Evolutionary conservation across 2,888 invertebrate genomes (phyloP).

Genomic region (Malthinus flaveolus): DNA sequence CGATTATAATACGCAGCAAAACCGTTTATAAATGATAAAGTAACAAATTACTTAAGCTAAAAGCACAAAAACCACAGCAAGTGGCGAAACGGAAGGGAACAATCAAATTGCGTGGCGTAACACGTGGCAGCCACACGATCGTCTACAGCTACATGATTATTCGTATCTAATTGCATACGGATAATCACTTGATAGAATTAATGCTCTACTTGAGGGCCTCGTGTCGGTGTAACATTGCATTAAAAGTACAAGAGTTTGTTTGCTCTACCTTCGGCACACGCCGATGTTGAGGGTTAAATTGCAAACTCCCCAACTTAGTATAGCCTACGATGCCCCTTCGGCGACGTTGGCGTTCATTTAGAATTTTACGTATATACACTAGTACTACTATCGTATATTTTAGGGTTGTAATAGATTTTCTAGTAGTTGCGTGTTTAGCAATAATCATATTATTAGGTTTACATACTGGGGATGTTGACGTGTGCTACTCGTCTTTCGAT

Average conservation of each 20-base stretch:
- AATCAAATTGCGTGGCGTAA: constrained; percentile 21
- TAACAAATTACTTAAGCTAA: constrained; percentile 21
- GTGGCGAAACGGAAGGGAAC: constrained; percentile 23
- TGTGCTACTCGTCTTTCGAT: constrained; percentile 15
- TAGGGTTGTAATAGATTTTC: constrained; percentile 1
- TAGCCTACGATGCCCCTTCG: constrained; percentile 12
- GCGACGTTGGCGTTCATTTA: constrained; percentile 5
- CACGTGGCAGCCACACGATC: constrained; percentile 42
- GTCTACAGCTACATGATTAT: constrained; percentile 40
- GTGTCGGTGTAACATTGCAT: constrained; percentile 38
- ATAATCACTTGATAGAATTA: constrained; percentile 53
- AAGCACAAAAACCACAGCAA: constrained; percentile 23
- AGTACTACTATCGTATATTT: neutral
- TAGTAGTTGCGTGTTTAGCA: constrained; percentile 17
- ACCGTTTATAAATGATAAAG: constrained; percentile 8
- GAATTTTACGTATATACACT: neutral
- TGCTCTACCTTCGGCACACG: constrained; percentile 26
- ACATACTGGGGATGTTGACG: constrained; percentile 14
- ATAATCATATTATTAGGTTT: constrained; percentile 22
- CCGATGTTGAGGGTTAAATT: constrained; percentile 14
- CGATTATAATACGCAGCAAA: neutral
- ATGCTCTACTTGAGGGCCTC: constrained; percentile 50
- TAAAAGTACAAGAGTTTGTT: constrained; percentile 30
- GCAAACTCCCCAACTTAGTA: constrained; percentile 3
- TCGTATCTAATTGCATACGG: constrained; percentile 50